These are phyloP conservation scores for Festucalex cinctus DNA, from an alignment of 2,113 vertebrate genomes.

Conservation along the genomic window DNA sequence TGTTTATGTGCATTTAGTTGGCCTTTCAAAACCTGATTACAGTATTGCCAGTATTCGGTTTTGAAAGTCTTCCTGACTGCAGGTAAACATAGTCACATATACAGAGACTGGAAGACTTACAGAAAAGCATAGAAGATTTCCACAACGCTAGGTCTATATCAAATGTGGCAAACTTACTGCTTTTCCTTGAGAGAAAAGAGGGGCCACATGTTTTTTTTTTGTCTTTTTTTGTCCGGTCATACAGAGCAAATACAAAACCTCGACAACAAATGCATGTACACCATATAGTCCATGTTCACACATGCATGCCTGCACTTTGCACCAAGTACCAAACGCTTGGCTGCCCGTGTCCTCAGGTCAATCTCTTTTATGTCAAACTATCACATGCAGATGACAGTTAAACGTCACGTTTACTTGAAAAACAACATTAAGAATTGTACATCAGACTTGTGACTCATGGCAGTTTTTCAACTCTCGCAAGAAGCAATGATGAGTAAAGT, in stretches of 20 bases:
- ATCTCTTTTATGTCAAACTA: constrained; percentile 21
- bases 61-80: no score
- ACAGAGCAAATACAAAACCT: not conserved
- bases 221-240: not conserved
- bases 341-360: constrained; percentile 34
- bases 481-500: not conserved
- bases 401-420: not conserved
- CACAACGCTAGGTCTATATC: no score
- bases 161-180: no score
- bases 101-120: no score
- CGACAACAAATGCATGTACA: not conserved
- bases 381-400: constrained; percentile 30
- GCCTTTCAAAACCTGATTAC: no score
- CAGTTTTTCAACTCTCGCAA: constrained; percentile 3
- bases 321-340: constrained; percentile 21
- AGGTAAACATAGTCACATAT: no score
- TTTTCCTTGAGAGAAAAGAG: not conserved
- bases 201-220: not conserved
- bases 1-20: no score
- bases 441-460: not conserved
- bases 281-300: not conserved
- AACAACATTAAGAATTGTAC: not conserved
- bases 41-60: no score
- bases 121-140: no score
- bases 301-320: constrained; percentile 31